These are phyloP conservation scores for Carettochelys insculpta DNA, from an alignment of 2,113 vertebrate genomes.

Conservation along the genomic window DNA sequence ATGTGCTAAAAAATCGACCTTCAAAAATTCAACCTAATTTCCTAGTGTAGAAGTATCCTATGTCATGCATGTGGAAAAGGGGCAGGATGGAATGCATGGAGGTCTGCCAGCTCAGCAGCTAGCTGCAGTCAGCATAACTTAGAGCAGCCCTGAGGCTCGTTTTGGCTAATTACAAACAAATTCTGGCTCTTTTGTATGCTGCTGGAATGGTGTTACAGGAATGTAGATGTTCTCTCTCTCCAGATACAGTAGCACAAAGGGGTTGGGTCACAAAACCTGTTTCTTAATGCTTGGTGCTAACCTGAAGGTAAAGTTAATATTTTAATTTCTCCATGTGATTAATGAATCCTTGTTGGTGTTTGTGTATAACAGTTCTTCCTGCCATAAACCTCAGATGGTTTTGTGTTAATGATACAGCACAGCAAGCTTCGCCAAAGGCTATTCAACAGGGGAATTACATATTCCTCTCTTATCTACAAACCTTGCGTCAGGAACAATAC, in stretches of 20 bases:
- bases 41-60: too few species aligned
- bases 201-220: background rate
- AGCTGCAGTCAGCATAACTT: background rate
- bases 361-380: background rate
- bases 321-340: background rate
- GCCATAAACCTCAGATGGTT: background rate
- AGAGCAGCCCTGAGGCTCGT: background rate
- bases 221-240: too few species aligned
- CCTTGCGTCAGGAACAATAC: background rate
- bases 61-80: background rate
- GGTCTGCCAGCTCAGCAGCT: background rate
- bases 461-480: background rate
- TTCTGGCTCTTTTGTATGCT: background rate
- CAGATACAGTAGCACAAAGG: background rate
- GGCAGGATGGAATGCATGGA: background rate
- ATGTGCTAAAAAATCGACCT: too few species aligned
- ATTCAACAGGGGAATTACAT: background rate
- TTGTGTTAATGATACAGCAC: background rate
- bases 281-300: background rate
- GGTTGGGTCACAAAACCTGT: background rate
- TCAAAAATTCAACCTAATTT: too few species aligned
- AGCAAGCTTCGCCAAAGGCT: background rate
- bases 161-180: background rate
- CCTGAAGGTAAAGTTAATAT: background rate
- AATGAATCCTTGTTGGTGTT: background rate